Base-by-base conservation (phyloP, 2,888 invertebrate species). In the Philereme vetulata region DNA sequence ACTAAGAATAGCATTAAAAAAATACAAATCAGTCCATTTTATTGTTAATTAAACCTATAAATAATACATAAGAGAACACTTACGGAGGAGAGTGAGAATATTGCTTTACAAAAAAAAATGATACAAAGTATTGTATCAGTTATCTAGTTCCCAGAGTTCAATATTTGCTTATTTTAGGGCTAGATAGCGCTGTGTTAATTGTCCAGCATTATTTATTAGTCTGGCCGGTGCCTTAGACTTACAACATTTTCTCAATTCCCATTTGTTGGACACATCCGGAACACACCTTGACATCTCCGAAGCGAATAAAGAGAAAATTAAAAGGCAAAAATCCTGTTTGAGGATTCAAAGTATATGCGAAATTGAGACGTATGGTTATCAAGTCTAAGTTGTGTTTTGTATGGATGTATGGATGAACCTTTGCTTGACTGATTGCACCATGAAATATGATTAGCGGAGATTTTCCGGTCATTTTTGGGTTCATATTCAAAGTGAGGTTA, bases 211-310 rank as follows among this genome's bases (percentile, higher is more conserved):
- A 21, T 21, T 21, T 21, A 21, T 21, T 21, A 1, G 21, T 21
- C 21, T 21, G 21, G 21, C 21, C 21, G 2, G 21, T 21, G 21
- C 21, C 21, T 21, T 21, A 21, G 21, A 50, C 42, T 34, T 49
- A 33, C 38, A 36, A 33, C 32, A 49, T 53, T 50, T 59, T 35
- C 58, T 56, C 43, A 4, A 49, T 53, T 50, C 48, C 59, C 51
- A n/a, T 49, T 49, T 34, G 49, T 21, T 44, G 32, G 38, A 49
- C 40, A 59, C 62, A 65, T 64, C 66, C 67, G 67, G 64, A 46
- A 56, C 68, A 67, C 70, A 64, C 67, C 68, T 68, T 57, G 62
- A 56, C 60, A 61, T 62, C 46, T 57, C 42, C 43, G 42, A 38
- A 50, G 46, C 46, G 50, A 59, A 21, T 21, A 59, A 56, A 60